Conservation (phyloP, 2,797 vertebrate genomes). For the Anas georgica region DNA sequence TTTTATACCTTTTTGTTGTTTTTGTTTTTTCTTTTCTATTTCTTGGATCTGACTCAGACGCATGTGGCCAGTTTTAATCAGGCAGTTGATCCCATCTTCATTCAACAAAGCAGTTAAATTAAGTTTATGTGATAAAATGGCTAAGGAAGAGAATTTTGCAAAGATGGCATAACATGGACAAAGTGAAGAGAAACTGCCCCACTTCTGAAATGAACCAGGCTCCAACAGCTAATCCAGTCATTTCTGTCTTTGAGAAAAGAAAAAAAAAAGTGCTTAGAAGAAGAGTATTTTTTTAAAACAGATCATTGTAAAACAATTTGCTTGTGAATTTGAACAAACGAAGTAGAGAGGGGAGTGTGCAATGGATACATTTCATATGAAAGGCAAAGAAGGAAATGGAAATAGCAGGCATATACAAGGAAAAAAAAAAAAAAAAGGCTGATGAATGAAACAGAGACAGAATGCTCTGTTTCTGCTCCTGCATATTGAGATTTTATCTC, state of each 20-base stretch:
- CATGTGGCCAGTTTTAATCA: not conserved
- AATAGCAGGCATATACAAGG: slow-evolving; percentile 31
- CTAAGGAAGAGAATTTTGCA: not conserved
- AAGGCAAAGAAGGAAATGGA: slow-evolving; percentile 40
- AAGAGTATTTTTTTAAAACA: not conserved
- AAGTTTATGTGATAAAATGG: not conserved
- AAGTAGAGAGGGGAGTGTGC: slow-evolving; percentile 5
- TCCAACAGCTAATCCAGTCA: not conserved
- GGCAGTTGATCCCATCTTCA: not conserved
- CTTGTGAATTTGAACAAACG: not conserved
- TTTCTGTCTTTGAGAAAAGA: not conserved
- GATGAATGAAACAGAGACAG: slow-evolving; percentile 46
- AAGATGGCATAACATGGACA: not conserved
- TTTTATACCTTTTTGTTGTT: not conserved
- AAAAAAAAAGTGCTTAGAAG: not conserved
- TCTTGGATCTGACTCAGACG: not conserved
- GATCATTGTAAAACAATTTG: not conserved
- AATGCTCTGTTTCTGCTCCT: not conserved
- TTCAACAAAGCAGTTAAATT: not conserved
- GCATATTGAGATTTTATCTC: not conserved
- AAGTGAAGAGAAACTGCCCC: not conserved
- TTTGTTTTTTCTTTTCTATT: not conserved
- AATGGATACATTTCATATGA: not conserved
- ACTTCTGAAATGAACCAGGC: not conserved
- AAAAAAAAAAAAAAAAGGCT: not conserved